These are phyloP conservation scores for Ammodytes marinus DNA, from an alignment of 2,113 vertebrate genomes.

Conservation along the genomic window DNA sequence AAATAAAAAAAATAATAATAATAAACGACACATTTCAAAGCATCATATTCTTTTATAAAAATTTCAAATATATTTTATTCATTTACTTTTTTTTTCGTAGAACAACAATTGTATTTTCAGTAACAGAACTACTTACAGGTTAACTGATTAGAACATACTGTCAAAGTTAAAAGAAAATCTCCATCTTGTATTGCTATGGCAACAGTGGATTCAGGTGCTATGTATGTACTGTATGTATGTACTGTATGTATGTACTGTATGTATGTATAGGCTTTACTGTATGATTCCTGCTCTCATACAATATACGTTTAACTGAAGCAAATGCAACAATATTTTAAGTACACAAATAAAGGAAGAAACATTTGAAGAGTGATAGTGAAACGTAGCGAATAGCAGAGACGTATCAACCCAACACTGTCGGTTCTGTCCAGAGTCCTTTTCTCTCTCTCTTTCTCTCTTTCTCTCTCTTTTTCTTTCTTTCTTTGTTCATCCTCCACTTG, in stretches of 20 bases:
- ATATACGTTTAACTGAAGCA: slow-evolving; percentile 74
- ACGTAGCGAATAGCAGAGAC: slow-evolving; percentile 64
- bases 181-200: slow-evolving; percentile 70
- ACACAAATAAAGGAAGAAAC: slow-evolving; percentile 59
- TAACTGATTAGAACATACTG: slow-evolving; percentile 76
- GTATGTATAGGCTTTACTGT: neutral
- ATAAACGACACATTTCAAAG: slow-evolving; percentile 39
- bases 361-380: slow-evolving; percentile 70
- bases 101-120: slow-evolving; percentile 75
- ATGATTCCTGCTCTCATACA: slow-evolving; percentile 75
- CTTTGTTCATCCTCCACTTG: slow-evolving; percentile 43
- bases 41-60: slow-evolving; percentile 72
- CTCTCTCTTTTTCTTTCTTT: slow-evolving; percentile 64
- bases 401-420: slow-evolving; percentile 65
- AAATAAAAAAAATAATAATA: neutral
- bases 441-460: slow-evolving; percentile 56
- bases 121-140: slow-evolving; percentile 80
- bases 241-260: no score
- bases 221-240: no score
- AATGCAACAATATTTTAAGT: slow-evolving; percentile 67
- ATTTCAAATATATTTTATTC: slow-evolving; percentile 84
- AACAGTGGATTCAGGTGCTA: slow-evolving; percentile 77
- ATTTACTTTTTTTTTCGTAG: slow-evolving; percentile 76
- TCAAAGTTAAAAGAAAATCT: slow-evolving; percentile 52
- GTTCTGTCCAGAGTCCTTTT: slow-evolving; percentile 79